Conservation (phyloP, 2,797 vertebrate species). For the Squalus acanthias region DNA sequence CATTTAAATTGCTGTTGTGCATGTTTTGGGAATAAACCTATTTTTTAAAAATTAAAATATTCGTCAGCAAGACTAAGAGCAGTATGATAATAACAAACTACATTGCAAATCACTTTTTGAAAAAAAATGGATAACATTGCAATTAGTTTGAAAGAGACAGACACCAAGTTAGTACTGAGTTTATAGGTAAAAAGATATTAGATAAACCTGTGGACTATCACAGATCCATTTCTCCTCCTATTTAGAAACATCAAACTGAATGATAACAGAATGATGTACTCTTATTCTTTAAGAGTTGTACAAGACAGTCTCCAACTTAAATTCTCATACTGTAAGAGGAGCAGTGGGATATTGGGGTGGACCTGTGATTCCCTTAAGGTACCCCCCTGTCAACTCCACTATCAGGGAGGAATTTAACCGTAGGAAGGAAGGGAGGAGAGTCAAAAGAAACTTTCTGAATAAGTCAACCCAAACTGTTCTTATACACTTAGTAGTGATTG, state of each 20-base stretch:
- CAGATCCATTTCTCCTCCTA: constrained; percentile 42
- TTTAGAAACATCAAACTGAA: constrained; percentile 45
- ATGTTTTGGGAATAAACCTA: neutral
- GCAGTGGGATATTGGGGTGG: neutral
- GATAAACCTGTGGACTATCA: neutral
- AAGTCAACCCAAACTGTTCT: neutral
- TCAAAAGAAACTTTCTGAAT: neutral
- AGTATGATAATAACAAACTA: neutral
- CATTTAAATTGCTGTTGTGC: neutral
- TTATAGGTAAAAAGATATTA: neutral
- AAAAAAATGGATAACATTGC: neutral
- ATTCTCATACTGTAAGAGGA: neutral
- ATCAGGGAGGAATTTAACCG: neutral
- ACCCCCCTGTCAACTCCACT: neutral
- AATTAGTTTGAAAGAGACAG: neutral
- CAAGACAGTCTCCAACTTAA: neutral
- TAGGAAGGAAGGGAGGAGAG: neutral
- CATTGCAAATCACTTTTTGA: neutral
- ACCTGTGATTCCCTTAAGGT: neutral
- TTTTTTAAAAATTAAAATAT: neutral
- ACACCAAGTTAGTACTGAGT: neutral
- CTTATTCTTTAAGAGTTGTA: neutral
- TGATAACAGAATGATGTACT: neutral
- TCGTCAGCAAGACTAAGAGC: neutral
- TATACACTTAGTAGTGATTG: neutral